Evolutionary conservation across 2,888 invertebrate species (phyloP), one percentile per base, ranked within the genome.

Genomic region (Tenthredo scrophulariae): DNA sequence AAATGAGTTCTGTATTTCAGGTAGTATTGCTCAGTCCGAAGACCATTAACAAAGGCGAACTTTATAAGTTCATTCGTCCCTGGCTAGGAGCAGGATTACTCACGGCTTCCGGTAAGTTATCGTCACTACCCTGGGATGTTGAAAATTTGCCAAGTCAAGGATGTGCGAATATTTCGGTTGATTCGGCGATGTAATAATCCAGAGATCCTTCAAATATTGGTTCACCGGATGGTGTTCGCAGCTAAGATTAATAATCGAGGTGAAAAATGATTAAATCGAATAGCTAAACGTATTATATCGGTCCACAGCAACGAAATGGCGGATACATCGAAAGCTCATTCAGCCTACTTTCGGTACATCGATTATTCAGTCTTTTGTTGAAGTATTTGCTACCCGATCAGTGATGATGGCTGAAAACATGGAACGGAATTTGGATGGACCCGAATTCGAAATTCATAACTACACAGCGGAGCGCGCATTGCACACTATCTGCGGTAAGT

Each of bases 71-170:
- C 65, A 80, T 70, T 22, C 85, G 86, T 54, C 90, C 89, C 85
- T 90, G 89, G 89, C 33, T 89, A 40, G 90, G 90, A 58, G 88
- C 87, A 18, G 90, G 90, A 85, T 87, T 90, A 86, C 89, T 90
- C 84, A 88, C 89, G 9, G 90, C 90, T 67, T 88, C 90, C 80
- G 89, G 90, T 90, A 84, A 88, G 87, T 58, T 84, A 70, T 70
- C 33, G 70, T n/a, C 5, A n/a, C 18, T 70, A 40, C 10, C 1
- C n/a, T n/a, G 18, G n/a, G n/a, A 67, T 10, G 9, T 58, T 58
- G 6, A 22, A 22, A 22, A 58, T 10, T 22, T 10, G 0, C 18
- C 1, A 58, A 22, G 43, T 74, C 37, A n/a, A 4, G 13, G 29
- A 13, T 26, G 5, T 5, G 67, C 15, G 6, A 33, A 37, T 70